Percentiles rank a stretch among this genome's conserved stretches.
Conservation (phyloP, 1,140 invertebrate genomes). For the Phymastichus coffea region DNA sequence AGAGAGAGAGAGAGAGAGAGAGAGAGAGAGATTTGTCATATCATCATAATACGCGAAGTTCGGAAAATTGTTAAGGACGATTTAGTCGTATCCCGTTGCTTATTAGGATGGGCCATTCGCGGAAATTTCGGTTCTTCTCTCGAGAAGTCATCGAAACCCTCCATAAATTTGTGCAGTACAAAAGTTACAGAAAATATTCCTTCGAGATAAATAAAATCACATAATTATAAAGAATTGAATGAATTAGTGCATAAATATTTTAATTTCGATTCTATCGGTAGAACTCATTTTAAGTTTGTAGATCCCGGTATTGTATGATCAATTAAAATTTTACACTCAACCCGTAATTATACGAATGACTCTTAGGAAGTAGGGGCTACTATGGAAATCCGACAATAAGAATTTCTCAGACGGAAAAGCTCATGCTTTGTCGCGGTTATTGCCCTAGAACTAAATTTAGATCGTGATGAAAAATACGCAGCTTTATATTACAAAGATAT, state of each 20-base stretch:
- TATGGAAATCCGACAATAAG: slow-evolving; percentile 8
- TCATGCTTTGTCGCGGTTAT: neutral
- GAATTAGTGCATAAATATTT: neutral
- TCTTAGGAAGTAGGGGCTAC: slow-evolving; percentile 17
- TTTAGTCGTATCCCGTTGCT: neutral
- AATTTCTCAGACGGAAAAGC: too few species aligned
- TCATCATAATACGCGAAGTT: too few species aligned
- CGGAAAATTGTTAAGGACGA: too few species aligned
- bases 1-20: too few species aligned
- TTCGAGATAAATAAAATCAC: neutral
- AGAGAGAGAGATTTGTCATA: too few species aligned
- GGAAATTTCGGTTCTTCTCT: too few species aligned
- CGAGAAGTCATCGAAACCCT: neutral
- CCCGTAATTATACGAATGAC: neutral
- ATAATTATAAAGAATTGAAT: neutral
- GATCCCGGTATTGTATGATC: neutral
- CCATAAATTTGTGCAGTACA: neutral
- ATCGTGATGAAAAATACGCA: neutral
- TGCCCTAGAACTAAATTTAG: slow-evolving; percentile 8
- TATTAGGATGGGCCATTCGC: neutral
- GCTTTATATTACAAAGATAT: slow-evolving; percentile 8
- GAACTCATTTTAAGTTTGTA: neutral
- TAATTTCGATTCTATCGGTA: neutral
- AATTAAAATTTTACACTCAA: neutral
- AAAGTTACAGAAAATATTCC: neutral